Evolutionary conservation across 1,140 invertebrate species (phyloP).

Genomic region (Neotoxoptera formosana): DNA sequence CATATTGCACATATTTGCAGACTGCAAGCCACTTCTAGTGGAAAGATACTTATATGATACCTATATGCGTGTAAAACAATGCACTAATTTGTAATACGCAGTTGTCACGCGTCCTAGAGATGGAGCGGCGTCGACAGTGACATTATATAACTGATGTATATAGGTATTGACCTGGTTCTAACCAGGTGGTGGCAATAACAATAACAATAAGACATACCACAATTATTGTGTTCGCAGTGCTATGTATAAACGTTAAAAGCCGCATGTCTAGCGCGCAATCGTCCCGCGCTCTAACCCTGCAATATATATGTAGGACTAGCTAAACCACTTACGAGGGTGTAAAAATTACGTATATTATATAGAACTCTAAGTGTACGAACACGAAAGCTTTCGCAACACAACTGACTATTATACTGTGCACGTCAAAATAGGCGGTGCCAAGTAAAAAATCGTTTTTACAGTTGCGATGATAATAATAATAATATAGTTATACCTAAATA

Average conservation of each 20-base stretch:
- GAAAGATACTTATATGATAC: background rate
- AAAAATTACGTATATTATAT: background rate
- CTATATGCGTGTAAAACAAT: background rate
- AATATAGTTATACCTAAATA: background rate
- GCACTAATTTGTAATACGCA: conserved; percentile 16
- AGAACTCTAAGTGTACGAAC: background rate
- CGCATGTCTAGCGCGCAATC: background rate
- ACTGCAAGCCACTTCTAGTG: no score
- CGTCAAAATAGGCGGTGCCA: background rate
- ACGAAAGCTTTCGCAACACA: background rate
- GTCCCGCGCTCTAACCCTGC: background rate
- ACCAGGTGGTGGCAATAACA: background rate
- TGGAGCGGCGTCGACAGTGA: background rate
- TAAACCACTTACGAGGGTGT: background rate
- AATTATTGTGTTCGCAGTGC: background rate
- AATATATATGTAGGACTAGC: background rate
- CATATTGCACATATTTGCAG: background rate
- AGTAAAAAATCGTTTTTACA: background rate
- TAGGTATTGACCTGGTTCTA: background rate
- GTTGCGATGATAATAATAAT: background rate
- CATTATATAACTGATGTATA: background rate
- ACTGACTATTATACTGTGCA: background rate
- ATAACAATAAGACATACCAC: background rate
- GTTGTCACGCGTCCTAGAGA: conserved; percentile 15
- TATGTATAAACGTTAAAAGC: background rate